These are phyloP conservation scores for Paragorgia papillata DNA, from an alignment of 92 coral and sea anemone species.

Conservation along the genomic window DNA sequence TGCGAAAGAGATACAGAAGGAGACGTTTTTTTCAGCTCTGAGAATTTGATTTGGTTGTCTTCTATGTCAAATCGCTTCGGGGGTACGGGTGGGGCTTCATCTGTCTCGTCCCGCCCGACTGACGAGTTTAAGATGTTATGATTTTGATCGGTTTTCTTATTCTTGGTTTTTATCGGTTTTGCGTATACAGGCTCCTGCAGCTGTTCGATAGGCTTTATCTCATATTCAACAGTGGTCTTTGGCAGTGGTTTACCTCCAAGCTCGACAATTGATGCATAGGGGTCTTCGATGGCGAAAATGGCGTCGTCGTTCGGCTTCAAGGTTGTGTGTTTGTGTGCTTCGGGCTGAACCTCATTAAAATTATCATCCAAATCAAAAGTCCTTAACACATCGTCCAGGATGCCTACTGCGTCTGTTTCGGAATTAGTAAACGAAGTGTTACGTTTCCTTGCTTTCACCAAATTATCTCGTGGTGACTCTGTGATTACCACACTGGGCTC, in stretches of 20 bases:
- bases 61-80: constrained; percentile 10
- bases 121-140: neutral
- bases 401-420: constrained; percentile 32
- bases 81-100: constrained; percentile 18
- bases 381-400: constrained; percentile 18
- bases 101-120: neutral
- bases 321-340: neutral
- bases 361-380: constrained; percentile 32
- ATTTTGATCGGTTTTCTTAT: neutral
- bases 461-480: neutral
- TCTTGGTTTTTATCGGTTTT: constrained; percentile 9
- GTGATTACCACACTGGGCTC: neutral
- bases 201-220: neutral
- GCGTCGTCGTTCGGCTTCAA: neutral
- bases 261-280: neutral
- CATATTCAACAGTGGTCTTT: neutral
- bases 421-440: constrained; percentile 8
- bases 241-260: neutral
- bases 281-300: neutral
- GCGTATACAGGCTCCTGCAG: constrained; percentile 28
- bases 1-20: constrained; percentile 16
- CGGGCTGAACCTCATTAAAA: neutral
- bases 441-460: neutral
- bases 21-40: constrained; percentile 28
- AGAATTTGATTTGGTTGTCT: constrained; percentile 20